Percentiles rank a stretch among this genome's conserved stretches.
These are phyloP conservation scores for Drosophila mayri DNA, from an alignment of 1,140 invertebrate genomes.

Conservation along the genomic window DNA sequence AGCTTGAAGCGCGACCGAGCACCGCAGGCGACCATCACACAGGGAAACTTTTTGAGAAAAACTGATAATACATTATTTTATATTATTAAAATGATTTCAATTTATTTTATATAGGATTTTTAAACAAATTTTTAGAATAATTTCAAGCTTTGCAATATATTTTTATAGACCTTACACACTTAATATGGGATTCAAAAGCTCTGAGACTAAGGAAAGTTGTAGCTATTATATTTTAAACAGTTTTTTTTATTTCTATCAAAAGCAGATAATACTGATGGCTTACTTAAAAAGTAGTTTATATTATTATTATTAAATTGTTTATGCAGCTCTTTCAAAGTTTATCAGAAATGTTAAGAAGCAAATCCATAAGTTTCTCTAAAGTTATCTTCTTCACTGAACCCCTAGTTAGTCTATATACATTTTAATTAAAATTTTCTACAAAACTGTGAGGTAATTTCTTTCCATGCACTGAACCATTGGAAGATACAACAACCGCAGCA, in stretches of 20 bases:
- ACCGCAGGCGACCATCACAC: slow-evolving; percentile 61
- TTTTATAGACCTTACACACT: not conserved
- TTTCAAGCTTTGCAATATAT: not conserved
- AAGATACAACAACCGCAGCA: slow-evolving; percentile 26
- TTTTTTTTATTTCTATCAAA: not conserved
- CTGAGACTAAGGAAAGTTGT: not conserved
- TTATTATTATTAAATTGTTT: no score
- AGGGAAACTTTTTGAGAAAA: not conserved
- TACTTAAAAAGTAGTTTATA: not conserved
- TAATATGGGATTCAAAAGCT: not conserved
- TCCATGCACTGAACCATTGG: slow-evolving; percentile 14
- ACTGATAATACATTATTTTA: not conserved
- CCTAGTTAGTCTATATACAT: not conserved
- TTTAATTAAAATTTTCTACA: not conserved
- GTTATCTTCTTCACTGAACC: not conserved
- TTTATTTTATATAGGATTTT: not conserved
- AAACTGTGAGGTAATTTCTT: not conserved
- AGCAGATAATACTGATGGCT: not conserved
- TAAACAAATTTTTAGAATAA: not conserved
- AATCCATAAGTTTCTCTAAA: not conserved
- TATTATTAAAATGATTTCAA: no score
- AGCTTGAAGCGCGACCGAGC: slow-evolving; percentile 76
- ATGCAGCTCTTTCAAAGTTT: not conserved
- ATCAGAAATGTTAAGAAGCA: not conserved
- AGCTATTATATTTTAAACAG: not conserved